These are phyloP conservation scores for Vidua macroura DNA, from an alignment of 2,113 vertebrate species.

Conservation along the genomic window DNA sequence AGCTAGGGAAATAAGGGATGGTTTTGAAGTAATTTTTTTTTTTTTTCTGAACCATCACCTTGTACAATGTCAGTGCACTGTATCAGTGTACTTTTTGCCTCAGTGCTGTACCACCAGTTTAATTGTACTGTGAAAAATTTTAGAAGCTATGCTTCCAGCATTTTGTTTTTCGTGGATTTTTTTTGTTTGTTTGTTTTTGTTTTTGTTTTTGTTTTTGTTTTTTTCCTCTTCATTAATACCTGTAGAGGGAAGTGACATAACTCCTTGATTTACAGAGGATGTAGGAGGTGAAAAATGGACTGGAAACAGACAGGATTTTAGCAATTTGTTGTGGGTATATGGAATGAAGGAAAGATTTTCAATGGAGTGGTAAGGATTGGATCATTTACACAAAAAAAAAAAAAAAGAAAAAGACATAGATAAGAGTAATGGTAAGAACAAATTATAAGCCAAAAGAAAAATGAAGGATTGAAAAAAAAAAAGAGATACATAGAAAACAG, in stretches of 20 bases:
- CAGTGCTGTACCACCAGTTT: neutral
- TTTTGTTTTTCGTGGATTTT: too few species aligned
- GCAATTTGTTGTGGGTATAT: neutral
- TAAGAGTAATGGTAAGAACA: neutral
- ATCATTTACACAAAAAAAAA: neutral
- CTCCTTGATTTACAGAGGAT: neutral
- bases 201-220: neutral
- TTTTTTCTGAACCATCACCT: neutral
- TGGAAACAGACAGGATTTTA: neutral
- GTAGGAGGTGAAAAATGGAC: neutral
- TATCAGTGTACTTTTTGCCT: neutral
- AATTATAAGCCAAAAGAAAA: neutral
- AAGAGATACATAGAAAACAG: neutral
- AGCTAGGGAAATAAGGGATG: neutral
- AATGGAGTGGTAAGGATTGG: neutral
- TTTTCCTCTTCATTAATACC: neutral
- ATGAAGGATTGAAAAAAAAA: accelerated
- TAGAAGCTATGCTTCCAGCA: neutral
- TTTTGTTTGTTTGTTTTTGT: too few species aligned
- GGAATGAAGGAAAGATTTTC: neutral
- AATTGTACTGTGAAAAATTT: neutral
- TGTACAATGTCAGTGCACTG: neutral
- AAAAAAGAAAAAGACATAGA: neutral
- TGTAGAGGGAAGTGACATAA: neutral
- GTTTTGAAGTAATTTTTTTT: neutral